phyloP scores from a whole-genome alignment of 2,888 invertebrate species.

The Deilephila porcellus region DNA sequence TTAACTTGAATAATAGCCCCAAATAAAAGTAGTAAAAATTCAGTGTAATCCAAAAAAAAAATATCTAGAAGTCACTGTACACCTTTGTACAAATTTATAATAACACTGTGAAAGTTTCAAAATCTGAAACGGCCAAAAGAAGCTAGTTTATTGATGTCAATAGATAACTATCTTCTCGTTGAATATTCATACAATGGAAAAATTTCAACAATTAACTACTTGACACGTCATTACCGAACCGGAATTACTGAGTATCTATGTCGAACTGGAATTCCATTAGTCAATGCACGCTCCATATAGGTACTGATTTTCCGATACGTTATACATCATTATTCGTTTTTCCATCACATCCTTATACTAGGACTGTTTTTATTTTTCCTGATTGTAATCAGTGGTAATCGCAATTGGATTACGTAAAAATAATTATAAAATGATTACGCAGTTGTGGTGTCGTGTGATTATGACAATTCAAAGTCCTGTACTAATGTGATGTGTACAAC shows the following conservation, averaged over 20 bases:
- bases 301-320: not conserved
- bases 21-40: no score
- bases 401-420: not conserved
- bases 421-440: not conserved
- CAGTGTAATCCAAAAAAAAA: no score
- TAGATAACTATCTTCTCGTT: slow-evolving; percentile 17
- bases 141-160: not conserved
- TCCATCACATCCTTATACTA: slow-evolving; percentile 1
- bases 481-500: no score
- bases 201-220: slow-evolving; percentile 39
- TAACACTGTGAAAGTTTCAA: not conserved
- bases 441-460: not conserved
- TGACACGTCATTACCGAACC: slow-evolving; percentile 48
- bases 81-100: no score
- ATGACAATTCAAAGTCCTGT: no score
- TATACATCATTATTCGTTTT: not conserved
- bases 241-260: slow-evolving; percentile 31
- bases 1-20: no score
- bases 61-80: no score
- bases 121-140: not conserved
- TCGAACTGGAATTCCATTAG: slow-evolving; percentile 49
- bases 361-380: not conserved
- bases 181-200: slow-evolving; percentile 34
- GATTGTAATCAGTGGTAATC: not conserved
- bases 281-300: slow-evolving; percentile 29